These are phyloP conservation scores for Psittacula echo DNA, from an alignment of 2,797 vertebrate species.

Conservation along the genomic window DNA sequence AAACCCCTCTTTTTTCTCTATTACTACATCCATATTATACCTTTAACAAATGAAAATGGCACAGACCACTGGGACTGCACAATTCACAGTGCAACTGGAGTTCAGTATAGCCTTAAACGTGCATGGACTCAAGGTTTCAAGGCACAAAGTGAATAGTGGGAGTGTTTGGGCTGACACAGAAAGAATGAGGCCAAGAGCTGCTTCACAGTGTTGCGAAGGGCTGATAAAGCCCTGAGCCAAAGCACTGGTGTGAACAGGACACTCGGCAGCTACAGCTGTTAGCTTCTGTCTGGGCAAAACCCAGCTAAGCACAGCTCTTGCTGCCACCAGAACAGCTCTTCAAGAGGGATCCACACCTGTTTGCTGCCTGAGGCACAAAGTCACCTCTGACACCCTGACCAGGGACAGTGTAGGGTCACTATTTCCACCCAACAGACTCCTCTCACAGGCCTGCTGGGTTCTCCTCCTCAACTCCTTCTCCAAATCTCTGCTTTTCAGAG, in stretches of 20 bases:
- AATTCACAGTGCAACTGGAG: background rate
- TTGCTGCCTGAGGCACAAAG: background rate
- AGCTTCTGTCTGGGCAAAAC: background rate
- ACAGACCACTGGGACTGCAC: fast-evolving
- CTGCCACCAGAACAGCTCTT: background rate
- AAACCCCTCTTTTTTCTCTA: background rate
- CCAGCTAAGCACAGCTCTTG: background rate
- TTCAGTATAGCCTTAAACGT: background rate
- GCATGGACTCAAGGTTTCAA: background rate
- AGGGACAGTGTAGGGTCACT: background rate
- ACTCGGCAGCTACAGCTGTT: fast-evolving
- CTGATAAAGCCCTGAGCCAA: background rate
- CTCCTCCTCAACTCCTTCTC: background rate
- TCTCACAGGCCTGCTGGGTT: background rate
- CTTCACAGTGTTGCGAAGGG: fast-evolving
- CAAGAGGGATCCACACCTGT: background rate
- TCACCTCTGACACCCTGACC: background rate
- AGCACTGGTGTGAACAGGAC: fast-evolving
- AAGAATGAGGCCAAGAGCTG: background rate
- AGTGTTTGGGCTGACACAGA: background rate
- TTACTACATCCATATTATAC: background rate
- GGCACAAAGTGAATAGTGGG: background rate
- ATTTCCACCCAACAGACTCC: background rate
- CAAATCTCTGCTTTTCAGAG: background rate
- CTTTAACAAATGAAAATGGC: background rate